These are phyloP conservation scores for Frankliniella fusca DNA, from an alignment of 2,888 invertebrate genomes.

Conservation along the genomic window DNA sequence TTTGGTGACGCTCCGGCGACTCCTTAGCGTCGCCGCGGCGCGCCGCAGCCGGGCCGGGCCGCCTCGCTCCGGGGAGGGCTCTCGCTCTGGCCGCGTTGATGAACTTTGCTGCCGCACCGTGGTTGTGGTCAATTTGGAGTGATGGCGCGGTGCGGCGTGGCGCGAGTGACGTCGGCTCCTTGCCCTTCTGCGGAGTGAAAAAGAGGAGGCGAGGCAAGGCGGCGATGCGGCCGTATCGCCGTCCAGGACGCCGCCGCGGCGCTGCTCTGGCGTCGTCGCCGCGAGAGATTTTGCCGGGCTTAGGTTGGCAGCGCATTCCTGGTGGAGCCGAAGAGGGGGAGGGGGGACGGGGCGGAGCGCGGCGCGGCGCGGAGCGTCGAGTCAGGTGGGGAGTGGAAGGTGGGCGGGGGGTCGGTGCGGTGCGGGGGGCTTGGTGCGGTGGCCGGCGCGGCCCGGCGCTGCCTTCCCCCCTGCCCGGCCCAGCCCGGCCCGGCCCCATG, in stretches of 20 bases:
- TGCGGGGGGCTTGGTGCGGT: neutral
- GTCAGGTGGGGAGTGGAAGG: neutral
- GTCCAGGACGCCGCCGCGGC: neutral
- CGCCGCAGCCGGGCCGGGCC: neutral
- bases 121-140: too few species aligned
- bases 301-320: constrained; percentile 20
- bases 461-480: too few species aligned
- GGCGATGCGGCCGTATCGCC: neutral
- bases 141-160: neutral
- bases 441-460: neutral
- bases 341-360: neutral
- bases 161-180: neutral
- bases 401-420: neutral
- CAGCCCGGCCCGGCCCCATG: too few species aligned
- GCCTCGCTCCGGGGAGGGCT: too few species aligned
- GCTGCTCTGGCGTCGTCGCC: neutral
- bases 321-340: neutral
- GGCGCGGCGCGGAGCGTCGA: neutral
- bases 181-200: too few species aligned
- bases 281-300: neutral
- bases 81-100: too few species aligned
- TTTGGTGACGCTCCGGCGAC: neutral
- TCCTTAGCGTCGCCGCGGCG: neutral
- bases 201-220: too few species aligned
- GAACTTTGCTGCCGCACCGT: too few species aligned